Conservation (phyloP, 1,140 invertebrate species). For the Matsumurasca onukii region DNA sequence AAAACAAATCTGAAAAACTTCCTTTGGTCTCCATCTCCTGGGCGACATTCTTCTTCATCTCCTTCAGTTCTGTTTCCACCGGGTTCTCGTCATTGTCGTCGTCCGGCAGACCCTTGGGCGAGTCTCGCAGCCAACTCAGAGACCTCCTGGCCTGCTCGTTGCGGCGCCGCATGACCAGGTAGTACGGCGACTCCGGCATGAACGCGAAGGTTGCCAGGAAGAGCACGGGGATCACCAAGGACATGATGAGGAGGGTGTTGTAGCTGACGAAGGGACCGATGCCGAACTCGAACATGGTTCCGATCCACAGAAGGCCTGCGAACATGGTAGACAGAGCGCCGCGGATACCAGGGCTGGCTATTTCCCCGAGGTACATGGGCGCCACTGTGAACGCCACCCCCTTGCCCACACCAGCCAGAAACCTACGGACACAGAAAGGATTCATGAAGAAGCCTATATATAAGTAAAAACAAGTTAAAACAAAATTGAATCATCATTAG, state of each 20-base stretch:
- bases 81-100: constrained; percentile 2
- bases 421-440: no score
- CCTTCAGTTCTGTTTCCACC: constrained; percentile 27
- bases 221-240: constrained; percentile 57
- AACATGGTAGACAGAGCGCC: constrained; percentile 65
- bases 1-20: constrained; percentile 29
- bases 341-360: constrained; percentile 49
- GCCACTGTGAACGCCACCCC: constrained; percentile 75
- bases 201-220: constrained; percentile 64
- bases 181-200: constrained; percentile 81
- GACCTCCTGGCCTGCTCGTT: constrained; percentile 60
- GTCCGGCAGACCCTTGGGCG: constrained; percentile 51
- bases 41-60: constrained; percentile 33
- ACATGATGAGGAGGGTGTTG: constrained; percentile 61
- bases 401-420: constrained; percentile 61
- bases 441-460: constrained; percentile 24
- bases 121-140: constrained; percentile 46
- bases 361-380: constrained; percentile 85
- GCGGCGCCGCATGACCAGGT: constrained; percentile 57
- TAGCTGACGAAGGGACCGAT: constrained; percentile 74
- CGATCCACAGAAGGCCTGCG: constrained; percentile 72
- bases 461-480: no score
- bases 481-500: no score
- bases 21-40: constrained; percentile 36
- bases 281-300: constrained; percentile 72